Evolutionary conservation across 1,140 invertebrate species (phyloP).

Genomic region (Druon quercuslanigerum): DNA sequence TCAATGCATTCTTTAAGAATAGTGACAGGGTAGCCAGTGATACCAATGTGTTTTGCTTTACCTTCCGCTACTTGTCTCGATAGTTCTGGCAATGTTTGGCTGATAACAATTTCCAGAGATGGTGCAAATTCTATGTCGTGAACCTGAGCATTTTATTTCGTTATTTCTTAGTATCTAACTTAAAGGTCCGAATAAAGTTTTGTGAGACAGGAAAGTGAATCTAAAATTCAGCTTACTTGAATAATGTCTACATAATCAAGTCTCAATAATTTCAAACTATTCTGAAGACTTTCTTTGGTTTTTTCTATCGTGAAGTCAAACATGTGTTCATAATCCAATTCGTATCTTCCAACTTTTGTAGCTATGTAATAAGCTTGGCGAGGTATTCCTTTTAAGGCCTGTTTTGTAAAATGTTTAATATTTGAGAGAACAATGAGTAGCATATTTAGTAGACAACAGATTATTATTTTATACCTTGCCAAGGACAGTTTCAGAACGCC

Average conservation of each 20-base stretch:
- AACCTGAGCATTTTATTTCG: constrained; percentile 76
- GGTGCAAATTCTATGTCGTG: constrained; percentile 94
- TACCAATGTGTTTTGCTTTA: constrained; percentile 89
- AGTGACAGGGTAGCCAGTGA: constrained; percentile 91
- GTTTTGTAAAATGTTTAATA: constrained; percentile 47
- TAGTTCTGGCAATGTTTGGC: constrained; percentile 90
- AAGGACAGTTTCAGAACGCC: constrained; percentile 85
- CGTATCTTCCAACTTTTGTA: constrained; percentile 94
- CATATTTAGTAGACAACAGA: constrained; percentile 3
- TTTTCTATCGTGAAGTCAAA: constrained; percentile 91
- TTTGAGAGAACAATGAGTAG: constrained; percentile 23
- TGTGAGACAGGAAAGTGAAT: not conserved
- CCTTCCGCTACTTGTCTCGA: constrained; percentile 84
- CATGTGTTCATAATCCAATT: constrained; percentile 83
- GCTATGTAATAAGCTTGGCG: constrained; percentile 91
- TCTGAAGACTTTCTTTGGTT: constrained; percentile 85
- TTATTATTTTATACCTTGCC: constrained; percentile 81
- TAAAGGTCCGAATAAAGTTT: not conserved
- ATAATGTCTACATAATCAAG: constrained; percentile 92
- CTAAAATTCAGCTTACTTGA: constrained; percentile 78
- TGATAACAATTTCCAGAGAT: constrained; percentile 85
- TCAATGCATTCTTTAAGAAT: constrained; percentile 85
- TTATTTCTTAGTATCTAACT: constrained; percentile 6
- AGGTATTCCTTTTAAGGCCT: constrained; percentile 87
- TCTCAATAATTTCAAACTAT: constrained; percentile 84